Conservation (phyloP, 2,888 invertebrate genomes). For the Lochmaea crataegi region DNA sequence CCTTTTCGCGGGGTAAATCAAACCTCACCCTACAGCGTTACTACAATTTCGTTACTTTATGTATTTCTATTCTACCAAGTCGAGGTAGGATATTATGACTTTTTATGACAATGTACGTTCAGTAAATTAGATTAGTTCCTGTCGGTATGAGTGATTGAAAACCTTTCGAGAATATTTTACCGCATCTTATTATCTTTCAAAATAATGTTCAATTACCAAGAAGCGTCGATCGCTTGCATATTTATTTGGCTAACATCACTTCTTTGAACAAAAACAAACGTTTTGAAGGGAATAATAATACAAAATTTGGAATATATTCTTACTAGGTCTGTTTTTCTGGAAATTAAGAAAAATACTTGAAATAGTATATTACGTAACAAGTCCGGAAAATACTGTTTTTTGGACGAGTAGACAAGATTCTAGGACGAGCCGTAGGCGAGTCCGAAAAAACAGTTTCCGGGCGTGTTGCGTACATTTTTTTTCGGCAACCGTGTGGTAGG, state of each 20-base stretch:
- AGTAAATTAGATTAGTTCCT: conserved; percentile 14
- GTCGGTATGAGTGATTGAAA: conserved; percentile 3
- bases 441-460: too few relatives aligned
- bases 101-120: conserved; percentile 19
- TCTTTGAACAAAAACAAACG: too few relatives aligned
- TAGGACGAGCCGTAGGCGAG: too few relatives aligned
- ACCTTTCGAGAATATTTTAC: background rate
- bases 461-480: too few relatives aligned
- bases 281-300: too few relatives aligned
- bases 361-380: too few relatives aligned
- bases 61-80: conserved; percentile 16
- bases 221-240: background rate
- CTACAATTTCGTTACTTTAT: conserved; percentile 26
- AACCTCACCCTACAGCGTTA: conserved; percentile 19
- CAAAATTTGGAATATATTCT: too few relatives aligned
- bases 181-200: background rate
- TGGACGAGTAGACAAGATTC: too few relatives aligned
- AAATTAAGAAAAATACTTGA: too few relatives aligned
- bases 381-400: too few relatives aligned
- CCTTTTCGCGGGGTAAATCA: conserved; percentile 20
- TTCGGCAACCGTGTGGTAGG: too few relatives aligned
- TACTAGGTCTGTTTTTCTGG: too few relatives aligned
- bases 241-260: background rate
- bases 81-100: conserved; percentile 15
- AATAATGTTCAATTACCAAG: background rate